phyloP scores from a whole-genome alignment of 1,140 invertebrate genomes.

The Temnothorax curvispinosus region DNA sequence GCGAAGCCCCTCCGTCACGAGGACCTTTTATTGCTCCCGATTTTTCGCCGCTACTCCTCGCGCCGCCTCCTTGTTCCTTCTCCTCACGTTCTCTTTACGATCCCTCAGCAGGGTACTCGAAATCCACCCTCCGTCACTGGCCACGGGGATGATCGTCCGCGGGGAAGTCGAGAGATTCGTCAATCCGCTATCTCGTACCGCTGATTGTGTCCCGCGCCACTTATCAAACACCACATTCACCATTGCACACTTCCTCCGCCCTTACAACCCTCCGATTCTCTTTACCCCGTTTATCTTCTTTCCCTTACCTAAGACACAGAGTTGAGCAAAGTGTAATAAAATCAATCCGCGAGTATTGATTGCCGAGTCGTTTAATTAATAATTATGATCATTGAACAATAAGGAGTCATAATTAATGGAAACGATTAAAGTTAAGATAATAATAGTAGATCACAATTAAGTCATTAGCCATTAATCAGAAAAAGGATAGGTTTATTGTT shows the following conservation, averaged over 20 bases:
- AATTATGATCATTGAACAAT: not conserved
- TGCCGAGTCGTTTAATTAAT: not conserved
- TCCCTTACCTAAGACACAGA: not conserved
- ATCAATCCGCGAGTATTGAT: not conserved
- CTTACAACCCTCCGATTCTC: constrained; percentile 22
- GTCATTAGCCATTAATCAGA: not conserved
- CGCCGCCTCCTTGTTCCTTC: constrained; percentile 51
- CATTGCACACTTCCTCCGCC: constrained; percentile 45
- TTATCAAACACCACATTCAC: constrained; percentile 40
- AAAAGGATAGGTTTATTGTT: not conserved
- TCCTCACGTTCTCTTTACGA: not conserved
- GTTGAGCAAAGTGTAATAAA: constrained; percentile 6
- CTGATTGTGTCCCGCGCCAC: constrained; percentile 17
- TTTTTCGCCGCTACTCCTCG: constrained; percentile 53
- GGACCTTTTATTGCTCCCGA: constrained; percentile 81
- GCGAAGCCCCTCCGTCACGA: constrained; percentile 86
- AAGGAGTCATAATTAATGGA: not conserved
- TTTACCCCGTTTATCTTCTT: constrained; percentile 6
- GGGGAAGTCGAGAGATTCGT: constrained; percentile 12
- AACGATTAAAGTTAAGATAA: not conserved
- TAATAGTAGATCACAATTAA: not conserved
- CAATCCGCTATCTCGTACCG: constrained; percentile 10
- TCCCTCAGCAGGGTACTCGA: not conserved
- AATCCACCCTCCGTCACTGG: not conserved
- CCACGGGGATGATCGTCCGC: not conserved